Evolutionary conservation across 2,888 invertebrate species (phyloP), one percentile per base, ranked within the genome.

Genomic region (Aquatica leii): DNA sequence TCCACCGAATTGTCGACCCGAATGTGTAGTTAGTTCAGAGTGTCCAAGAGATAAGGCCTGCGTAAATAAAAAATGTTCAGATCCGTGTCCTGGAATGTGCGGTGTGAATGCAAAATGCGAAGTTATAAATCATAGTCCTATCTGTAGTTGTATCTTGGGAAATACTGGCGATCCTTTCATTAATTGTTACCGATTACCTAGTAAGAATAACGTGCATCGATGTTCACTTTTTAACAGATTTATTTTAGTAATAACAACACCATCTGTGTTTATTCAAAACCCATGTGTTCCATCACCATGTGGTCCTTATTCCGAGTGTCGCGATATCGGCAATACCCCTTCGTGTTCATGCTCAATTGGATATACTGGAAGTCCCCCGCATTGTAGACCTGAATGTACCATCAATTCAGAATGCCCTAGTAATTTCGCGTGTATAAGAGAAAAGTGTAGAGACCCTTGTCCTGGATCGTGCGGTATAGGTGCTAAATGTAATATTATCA

Each of bases 101-200:
- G 89, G 89, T 15, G 69, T 84, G 11, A 83, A 84, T 69, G 84
- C 86, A 1, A 78, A 82, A 52, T 86, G 86, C 66, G 78, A 81
- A 61, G 84, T 86, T 1, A 78, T 84, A 24, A 86, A 85, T 69
- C 86, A 87, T 68, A 82, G 82, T 40, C 86, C 87, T 1, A 84
- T 84, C 71, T 88, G 90, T 75, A 86, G 86, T 56, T 92, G 92
- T 73, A 84, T 84, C 62, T 73, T 82, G 41, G 88, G 88, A 48
- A 86, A 84, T 66, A 87, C 87, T 48, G 92, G 92, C 34, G 88
- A 90, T 83, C 89, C 90, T 11, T 90, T 90, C 73, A 83, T 81
- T 14, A 80, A 80, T 67, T 84, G 82, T 66, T 81, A 78, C 62
- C 76, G 75, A 40, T 74, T 79, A 66, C 82, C 83, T 70, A 72